Evolutionary conservation across 53 echinoderm and acorn worm genomes (phyloP).

Genomic region (Antedon mediterranea): DNA sequence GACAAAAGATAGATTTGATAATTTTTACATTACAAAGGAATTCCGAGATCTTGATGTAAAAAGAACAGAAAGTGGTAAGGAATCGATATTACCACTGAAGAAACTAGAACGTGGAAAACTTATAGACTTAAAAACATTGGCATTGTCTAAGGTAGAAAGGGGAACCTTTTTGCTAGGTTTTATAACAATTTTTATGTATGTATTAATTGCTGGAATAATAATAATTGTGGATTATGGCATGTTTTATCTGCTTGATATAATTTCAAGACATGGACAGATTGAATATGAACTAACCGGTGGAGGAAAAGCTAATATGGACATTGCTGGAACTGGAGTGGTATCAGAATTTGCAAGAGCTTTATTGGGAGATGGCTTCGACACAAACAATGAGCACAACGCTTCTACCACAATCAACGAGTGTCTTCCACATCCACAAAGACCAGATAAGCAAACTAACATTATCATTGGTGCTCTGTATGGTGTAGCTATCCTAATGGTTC

Average conservation of each 20-base stretch:
- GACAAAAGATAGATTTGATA: constrained; percentile 77
- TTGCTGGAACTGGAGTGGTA: constrained; percentile 46
- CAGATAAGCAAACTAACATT: constrained; percentile 32
- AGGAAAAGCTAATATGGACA: constrained; percentile 31
- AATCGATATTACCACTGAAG: constrained; percentile 54
- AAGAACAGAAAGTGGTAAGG: constrained; percentile 28
- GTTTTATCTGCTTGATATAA: constrained; percentile 43
- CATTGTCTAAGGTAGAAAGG: constrained; percentile 48
- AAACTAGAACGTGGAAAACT: constrained; percentile 51
- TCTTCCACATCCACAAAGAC: constrained; percentile 38
- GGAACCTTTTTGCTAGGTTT: constrained; percentile 65
- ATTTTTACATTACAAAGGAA: constrained; percentile 63
- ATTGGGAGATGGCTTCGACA: constrained; percentile 62
- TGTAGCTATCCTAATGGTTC: constrained; percentile 44
- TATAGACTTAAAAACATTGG: constrained; percentile 48
- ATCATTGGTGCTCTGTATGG: constrained; percentile 56
- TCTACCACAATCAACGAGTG: constrained; percentile 51
- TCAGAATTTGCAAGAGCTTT: constrained; percentile 35
- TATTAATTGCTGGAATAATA: constrained; percentile 46
- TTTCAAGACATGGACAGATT: constrained; percentile 47
- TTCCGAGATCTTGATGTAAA: constrained; percentile 55
- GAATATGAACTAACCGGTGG: constrained; percentile 41
- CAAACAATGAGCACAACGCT: constrained; percentile 39
- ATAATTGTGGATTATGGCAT: constrained; percentile 66
- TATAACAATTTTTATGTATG: constrained; percentile 52